Evolutionary conservation across 1,140 invertebrate species (phyloP).

Genomic region (Lepidurus couesii): DNA sequence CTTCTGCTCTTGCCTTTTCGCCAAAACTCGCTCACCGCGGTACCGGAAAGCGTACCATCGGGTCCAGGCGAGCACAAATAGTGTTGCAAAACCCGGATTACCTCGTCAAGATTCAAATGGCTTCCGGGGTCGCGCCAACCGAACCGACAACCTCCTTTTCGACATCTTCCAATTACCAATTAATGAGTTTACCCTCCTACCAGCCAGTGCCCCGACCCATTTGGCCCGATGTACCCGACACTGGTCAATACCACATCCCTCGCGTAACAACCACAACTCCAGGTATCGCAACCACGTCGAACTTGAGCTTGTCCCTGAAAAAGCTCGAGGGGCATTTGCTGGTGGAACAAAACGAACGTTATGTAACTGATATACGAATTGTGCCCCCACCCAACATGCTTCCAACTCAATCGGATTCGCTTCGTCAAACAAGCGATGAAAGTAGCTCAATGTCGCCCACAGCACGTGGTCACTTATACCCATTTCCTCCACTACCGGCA

Average conservation of each 20-base stretch:
- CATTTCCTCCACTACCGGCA: slow-evolving; percentile 20
- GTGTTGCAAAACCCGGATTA: slow-evolving; percentile 29
- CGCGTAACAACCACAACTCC: background rate
- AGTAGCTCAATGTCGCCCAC: slow-evolving; percentile 27
- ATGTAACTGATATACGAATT: slow-evolving; percentile 28
- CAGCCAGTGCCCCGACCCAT: background rate
- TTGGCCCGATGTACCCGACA: background rate
- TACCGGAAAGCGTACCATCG: background rate
- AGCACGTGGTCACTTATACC: slow-evolving; percentile 8
- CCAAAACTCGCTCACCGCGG: slow-evolving; percentile 9
- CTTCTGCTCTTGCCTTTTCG: slow-evolving; percentile 20
- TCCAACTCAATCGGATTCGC: background rate
- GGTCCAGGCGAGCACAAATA: slow-evolving; percentile 23
- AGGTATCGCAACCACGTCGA: background rate
- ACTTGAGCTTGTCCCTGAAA: background rate
- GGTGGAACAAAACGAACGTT: slow-evolving; percentile 31
- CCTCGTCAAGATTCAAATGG: slow-evolving; percentile 26
- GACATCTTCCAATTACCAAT: background rate
- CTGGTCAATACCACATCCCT: background rate
- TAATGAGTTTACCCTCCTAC: background rate
- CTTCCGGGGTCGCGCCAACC: background rate
- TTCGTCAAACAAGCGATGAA: slow-evolving; percentile 14
- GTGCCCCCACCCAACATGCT: background rate
- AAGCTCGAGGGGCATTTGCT: background rate
- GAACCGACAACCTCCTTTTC: background rate